Evolutionary conservation across 2,113 vertebrate species (phyloP).

Genomic region (Sigmodon hispidus): DNA sequence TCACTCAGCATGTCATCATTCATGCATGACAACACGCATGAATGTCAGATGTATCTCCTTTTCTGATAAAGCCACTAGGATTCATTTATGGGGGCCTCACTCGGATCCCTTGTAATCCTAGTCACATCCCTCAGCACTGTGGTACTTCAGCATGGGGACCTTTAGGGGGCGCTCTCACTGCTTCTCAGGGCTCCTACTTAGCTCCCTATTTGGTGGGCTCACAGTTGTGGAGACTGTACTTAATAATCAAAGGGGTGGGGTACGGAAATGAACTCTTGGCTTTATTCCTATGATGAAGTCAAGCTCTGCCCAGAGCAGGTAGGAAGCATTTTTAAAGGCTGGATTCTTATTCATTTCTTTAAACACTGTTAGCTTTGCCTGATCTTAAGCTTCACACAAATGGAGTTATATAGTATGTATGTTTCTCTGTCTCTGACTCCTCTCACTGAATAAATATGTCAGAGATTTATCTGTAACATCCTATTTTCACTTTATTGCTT

Average conservation of each 20-base stretch:
- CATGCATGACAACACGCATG: too few relatives aligned
- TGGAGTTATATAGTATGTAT: background rate
- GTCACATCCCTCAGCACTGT: background rate
- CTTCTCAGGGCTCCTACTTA: background rate
- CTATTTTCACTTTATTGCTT: too few relatives aligned
- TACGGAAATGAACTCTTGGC: background rate
- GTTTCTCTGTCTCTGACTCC: background rate
- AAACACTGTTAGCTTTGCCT: background rate
- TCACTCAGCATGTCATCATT: too few relatives aligned
- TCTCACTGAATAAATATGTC: background rate
- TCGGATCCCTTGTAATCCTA: background rate
- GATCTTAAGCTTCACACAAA: background rate
- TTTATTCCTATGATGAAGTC: background rate
- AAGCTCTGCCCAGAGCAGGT: background rate
- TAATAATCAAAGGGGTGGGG: background rate
- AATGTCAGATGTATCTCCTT: too few relatives aligned
- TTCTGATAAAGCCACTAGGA: background rate
- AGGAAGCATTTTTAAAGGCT: background rate
- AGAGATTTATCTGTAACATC: conserved; percentile 22
- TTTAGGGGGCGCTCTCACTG: background rate
- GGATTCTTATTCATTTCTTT: background rate
- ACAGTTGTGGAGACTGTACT: background rate
- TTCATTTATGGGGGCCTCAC: background rate
- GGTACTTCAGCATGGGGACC: background rate
- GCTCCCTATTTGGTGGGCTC: background rate